phyloP scores from a whole-genome alignment of 1,140 invertebrate genomes.

The Dufourea novaeangliae region DNA sequence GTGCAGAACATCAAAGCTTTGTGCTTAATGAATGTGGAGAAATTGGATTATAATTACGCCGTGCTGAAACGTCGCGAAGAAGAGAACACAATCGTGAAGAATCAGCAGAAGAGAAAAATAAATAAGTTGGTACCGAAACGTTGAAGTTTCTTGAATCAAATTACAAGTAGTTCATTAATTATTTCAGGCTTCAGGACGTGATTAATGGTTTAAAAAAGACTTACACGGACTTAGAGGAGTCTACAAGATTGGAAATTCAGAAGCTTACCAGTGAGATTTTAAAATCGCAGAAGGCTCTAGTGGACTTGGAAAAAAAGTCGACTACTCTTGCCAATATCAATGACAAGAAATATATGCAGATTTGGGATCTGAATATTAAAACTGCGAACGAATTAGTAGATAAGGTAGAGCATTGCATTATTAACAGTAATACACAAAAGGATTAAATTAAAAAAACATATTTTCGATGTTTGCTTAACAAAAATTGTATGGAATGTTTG shows the following conservation, averaged over 20 bases:
- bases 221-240: conserved; percentile 83
- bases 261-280: conserved; percentile 84
- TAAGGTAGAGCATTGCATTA: too few relatives aligned
- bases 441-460: too few relatives aligned
- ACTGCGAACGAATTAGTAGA: conserved; percentile 83
- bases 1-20: conserved; percentile 88
- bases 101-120: conserved; percentile 90
- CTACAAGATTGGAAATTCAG: conserved; percentile 82
- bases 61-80: conserved; percentile 92
- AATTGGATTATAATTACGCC: conserved; percentile 93
- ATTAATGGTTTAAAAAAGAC: conserved; percentile 86
- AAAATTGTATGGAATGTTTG: too few relatives aligned
- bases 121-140: conserved; percentile 81
- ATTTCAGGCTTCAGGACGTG: conserved; percentile 86
- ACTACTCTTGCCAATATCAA: conserved; percentile 85
- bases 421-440: too few relatives aligned
- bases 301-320: conserved; percentile 85
- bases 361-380: conserved; percentile 88
- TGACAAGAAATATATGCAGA: conserved; percentile 81
- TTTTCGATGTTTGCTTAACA: too few relatives aligned
- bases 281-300: conserved; percentile 85
- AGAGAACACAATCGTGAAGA: conserved; percentile 91
- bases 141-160: background rate
- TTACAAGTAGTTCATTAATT: background rate
- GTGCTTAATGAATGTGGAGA: conserved; percentile 90